Conservation (phyloP, 2,888 invertebrate genomes). For the Eupithecia dodoneata region DNA sequence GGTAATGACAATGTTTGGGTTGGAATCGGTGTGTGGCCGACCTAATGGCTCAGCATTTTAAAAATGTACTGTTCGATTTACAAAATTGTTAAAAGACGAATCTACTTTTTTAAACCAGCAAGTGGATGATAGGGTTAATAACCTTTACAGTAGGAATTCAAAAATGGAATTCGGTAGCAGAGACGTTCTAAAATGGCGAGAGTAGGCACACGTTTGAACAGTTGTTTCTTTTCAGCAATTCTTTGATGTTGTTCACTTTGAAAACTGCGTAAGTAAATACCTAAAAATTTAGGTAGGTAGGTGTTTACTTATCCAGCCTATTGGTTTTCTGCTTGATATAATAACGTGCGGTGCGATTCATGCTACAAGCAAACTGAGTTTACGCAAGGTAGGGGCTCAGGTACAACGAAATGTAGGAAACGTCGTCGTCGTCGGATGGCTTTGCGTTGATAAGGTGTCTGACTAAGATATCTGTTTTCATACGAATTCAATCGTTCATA, state of each 20-base stretch:
- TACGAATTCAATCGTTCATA: background rate
- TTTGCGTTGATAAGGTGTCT: background rate
- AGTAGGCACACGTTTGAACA: slow-evolving; percentile 2
- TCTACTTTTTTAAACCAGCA: background rate
- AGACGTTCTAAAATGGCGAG: slow-evolving; percentile 8
- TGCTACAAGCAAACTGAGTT: background rate
- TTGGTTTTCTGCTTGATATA: background rate
- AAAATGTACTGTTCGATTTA: background rate
- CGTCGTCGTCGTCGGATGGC: background rate
- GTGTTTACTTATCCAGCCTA: background rate
- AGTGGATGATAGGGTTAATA: background rate
- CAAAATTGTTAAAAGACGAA: background rate
- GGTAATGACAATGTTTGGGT: slow-evolving; percentile 27
- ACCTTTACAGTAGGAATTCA: background rate
- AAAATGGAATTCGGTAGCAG: background rate
- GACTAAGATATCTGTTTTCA: background rate
- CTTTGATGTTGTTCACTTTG: slow-evolving; percentile 61
- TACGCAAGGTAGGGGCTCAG: background rate
- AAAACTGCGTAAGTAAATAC: background rate
- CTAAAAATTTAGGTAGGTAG: background rate
- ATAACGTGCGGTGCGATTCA: background rate
- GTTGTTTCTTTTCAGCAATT: slow-evolving; percentile 48
- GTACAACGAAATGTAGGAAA: background rate
- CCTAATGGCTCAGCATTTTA: slow-evolving; percentile 3
- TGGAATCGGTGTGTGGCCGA: slow-evolving; percentile 37